Evolutionary conservation across 2,888 invertebrate genomes (phyloP).

Genomic region (Apoda limacodes): DNA sequence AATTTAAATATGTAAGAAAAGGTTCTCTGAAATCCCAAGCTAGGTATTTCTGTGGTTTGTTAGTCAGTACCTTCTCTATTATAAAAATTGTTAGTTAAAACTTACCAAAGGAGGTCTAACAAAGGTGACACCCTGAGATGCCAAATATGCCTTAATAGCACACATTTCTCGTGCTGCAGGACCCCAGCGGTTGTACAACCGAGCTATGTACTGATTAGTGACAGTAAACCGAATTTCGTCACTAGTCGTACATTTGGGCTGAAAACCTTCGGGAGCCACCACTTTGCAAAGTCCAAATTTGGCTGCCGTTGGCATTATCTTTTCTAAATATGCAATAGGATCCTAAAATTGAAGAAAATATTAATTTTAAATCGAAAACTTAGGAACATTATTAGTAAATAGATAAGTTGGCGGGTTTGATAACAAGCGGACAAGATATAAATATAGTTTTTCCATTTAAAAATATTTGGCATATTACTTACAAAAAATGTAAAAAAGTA

Average conservation of each 20-base stretch:
- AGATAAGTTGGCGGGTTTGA: too few species aligned
- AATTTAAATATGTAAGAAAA: too few species aligned
- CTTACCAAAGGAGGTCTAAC: constrained; percentile 83
- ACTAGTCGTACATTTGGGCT: constrained; percentile 80
- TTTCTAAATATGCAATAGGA: constrained; percentile 86
- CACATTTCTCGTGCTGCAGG: constrained; percentile 86
- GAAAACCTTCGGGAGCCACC: constrained; percentile 83
- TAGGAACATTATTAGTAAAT: too few species aligned
- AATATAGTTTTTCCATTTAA: too few species aligned
- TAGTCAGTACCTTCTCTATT: background rate
- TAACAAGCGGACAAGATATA: too few species aligned
- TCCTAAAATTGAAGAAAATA: constrained; percentile 60
- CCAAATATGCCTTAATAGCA: constrained; percentile 85
- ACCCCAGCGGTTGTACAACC: constrained; percentile 90
- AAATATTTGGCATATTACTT: too few species aligned
- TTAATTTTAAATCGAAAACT: background rate
- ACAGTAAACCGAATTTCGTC: constrained; percentile 90
- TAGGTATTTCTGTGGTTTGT: too few species aligned
- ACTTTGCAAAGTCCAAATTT: constrained; percentile 90
- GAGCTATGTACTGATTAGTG: constrained; percentile 90
- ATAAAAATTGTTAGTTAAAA: constrained; percentile 14
- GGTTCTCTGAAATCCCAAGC: too few species aligned
- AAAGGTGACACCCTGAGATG: constrained; percentile 80
- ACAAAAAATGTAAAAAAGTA: too few species aligned
- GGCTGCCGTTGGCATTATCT: constrained; percentile 80